Evolutionary conservation across 2,797 vertebrate genomes (phyloP).

Genomic region (Malacoctenus gilli): DNA sequence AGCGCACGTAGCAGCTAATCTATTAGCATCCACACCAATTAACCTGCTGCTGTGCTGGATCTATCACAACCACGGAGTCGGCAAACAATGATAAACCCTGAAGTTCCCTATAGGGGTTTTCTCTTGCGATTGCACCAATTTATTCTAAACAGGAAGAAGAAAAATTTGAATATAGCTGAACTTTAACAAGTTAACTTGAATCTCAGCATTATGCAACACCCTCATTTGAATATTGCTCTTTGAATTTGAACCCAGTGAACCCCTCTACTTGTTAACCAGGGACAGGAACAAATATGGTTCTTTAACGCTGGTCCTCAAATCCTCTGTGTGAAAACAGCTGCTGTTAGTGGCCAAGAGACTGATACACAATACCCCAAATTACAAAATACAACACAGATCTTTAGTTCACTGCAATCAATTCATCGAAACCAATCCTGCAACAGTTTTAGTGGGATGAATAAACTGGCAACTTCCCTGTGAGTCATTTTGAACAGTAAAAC

Average conservation of each 20-base stretch:
- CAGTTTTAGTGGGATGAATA: too few relatives aligned
- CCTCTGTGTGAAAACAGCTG: too few relatives aligned
- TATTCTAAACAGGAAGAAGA: conserved; percentile 53
- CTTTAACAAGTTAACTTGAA: conserved; percentile 27
- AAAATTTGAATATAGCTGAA: conserved; percentile 14
- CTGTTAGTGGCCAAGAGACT: too few relatives aligned
- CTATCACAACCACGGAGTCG: conserved; percentile 41
- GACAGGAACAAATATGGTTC: too few relatives aligned
- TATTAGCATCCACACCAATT: conserved; percentile 62
- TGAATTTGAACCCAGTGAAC: conserved; percentile 11
- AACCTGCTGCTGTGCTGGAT: conserved; percentile 56
- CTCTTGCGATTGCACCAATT: conserved; percentile 35
- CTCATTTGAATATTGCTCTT: conserved; percentile 9
- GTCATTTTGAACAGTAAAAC: too few relatives aligned
- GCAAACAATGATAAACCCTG: conserved; percentile 35
- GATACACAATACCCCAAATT: too few relatives aligned
- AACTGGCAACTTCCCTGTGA: too few relatives aligned
- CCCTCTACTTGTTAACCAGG: too few relatives aligned
- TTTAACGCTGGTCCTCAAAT: too few relatives aligned
- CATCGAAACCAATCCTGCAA: too few relatives aligned
- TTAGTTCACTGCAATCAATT: too few relatives aligned
- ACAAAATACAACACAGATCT: too few relatives aligned
- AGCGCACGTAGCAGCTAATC: conserved; percentile 52
- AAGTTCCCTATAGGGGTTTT: conserved; percentile 22
- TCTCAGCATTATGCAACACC: conserved; percentile 16